Conservation (phyloP, 2,888 invertebrate species). For the Spicauda simplicius region DNA sequence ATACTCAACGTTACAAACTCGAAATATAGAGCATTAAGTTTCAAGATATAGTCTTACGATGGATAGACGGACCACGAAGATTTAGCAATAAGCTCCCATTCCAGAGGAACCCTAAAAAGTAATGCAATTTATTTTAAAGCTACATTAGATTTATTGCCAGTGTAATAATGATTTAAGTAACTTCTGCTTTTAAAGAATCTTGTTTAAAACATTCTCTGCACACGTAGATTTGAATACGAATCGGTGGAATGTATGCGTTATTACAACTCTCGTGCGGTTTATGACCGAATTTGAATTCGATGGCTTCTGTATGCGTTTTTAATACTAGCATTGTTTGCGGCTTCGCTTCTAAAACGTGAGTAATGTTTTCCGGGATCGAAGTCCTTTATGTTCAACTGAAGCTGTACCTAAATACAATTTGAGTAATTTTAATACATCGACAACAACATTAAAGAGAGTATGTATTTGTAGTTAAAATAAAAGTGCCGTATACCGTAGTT, state of each 20-base stretch:
- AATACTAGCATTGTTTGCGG: not conserved
- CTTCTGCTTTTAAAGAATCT: constrained; percentile 49
- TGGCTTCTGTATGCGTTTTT: not conserved
- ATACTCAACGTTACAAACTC: too few species aligned
- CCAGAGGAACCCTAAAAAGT: constrained; percentile 39
- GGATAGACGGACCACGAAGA: too few species aligned
- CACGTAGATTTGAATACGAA: constrained; percentile 60
- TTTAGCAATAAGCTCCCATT: too few species aligned
- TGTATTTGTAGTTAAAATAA: too few species aligned
- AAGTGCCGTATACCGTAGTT: too few species aligned
- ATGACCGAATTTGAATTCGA: constrained; percentile 48
- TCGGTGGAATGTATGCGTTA: constrained; percentile 41
- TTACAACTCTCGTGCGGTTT: constrained; percentile 53
- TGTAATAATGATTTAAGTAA: constrained; percentile 53
- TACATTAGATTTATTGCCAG: constrained; percentile 50
- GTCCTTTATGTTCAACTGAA: too few species aligned
- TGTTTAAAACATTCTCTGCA: constrained; percentile 52
- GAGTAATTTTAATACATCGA: too few species aligned
- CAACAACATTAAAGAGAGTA: too few species aligned
- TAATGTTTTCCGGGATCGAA: too few species aligned
- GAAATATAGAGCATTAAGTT: too few species aligned
- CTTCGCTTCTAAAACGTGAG: not conserved
- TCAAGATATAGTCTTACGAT: too few species aligned
- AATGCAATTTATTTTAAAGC: constrained; percentile 54
- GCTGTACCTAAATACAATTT: too few species aligned